These are phyloP conservation scores for Esox lucius DNA, from an alignment of 2,797 vertebrate species.

Conservation along the genomic window DNA sequence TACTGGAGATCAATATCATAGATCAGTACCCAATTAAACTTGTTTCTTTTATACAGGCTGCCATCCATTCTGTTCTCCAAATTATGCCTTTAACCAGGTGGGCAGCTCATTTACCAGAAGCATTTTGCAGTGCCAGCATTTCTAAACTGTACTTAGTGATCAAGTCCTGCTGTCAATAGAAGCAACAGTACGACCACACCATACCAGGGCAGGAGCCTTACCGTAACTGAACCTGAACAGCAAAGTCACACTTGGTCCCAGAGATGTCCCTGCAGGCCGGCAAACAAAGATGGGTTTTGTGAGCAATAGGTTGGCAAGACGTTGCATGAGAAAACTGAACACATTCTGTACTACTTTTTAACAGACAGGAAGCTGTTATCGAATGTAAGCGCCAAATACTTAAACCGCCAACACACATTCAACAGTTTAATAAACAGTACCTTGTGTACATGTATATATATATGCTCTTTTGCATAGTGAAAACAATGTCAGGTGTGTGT, in stretches of 20 bases:
- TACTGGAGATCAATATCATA: background rate
- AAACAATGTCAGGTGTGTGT: background rate
- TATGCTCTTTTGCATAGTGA: too few relatives aligned
- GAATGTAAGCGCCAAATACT: background rate
- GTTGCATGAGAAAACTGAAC: background rate
- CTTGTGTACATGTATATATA: too few relatives aligned
- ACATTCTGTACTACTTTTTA: too few relatives aligned
- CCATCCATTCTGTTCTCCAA: too few relatives aligned
- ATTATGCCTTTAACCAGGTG: too few relatives aligned
- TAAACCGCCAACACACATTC: too few relatives aligned
- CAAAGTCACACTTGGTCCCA: constrained; percentile 99
- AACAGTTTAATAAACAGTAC: too few relatives aligned
- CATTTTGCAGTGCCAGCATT: background rate
- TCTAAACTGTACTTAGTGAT: background rate
- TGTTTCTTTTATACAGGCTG: too few relatives aligned
- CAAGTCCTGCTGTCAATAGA: background rate
- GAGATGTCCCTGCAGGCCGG: constrained; percentile 91
- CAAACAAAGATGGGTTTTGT: background rate
- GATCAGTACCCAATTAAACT: background rate
- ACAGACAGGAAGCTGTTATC: too few relatives aligned
- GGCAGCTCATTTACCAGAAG: too few relatives aligned
- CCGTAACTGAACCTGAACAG: constrained; percentile 99
- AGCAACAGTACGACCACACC: background rate
- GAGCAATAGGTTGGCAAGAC: background rate
- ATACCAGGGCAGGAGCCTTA: constrained; percentile 45